Conservation (phyloP, 2,888 invertebrate species). For the Eupithecia centaureata region DNA sequence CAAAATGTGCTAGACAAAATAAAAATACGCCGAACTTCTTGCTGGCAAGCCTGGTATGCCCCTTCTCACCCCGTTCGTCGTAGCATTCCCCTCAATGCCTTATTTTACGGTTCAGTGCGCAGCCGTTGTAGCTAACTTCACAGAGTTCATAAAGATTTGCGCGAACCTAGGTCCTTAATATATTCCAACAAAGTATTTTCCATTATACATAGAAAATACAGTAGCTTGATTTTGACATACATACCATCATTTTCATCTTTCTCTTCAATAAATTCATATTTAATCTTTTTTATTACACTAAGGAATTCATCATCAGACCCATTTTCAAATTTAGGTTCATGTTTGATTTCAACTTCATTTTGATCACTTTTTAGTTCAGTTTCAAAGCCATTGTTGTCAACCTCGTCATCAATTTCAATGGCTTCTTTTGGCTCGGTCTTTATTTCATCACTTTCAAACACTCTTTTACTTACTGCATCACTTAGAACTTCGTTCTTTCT, state of each 20-base stretch:
- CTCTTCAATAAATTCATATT: constrained; percentile 58
- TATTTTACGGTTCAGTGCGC: too few relatives aligned
- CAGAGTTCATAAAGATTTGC: too few relatives aligned
- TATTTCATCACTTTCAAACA: constrained; percentile 10
- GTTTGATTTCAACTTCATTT: constrained; percentile 20
- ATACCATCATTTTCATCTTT: constrained; percentile 57
- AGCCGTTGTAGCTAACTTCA: too few relatives aligned
- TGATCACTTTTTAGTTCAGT: constrained; percentile 16
- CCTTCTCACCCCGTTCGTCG: too few relatives aligned
- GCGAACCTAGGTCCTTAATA: too few relatives aligned
- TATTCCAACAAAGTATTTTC: too few relatives aligned
- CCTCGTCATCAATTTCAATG: constrained; percentile 8
- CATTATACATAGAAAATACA: too few relatives aligned
- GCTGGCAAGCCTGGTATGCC: too few relatives aligned
- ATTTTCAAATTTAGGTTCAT: constrained; percentile 30
- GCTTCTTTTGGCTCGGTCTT: not conserved
- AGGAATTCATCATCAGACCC: constrained; percentile 64
- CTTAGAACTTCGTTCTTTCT: not conserved
- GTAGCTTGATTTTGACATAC: not conserved
- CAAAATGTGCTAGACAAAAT: too few relatives aligned
- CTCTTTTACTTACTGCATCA: constrained; percentile 14
- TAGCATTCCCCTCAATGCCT: too few relatives aligned
- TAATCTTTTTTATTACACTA: constrained; percentile 60
- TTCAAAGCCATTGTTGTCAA: constrained; percentile 24
- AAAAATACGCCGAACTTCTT: too few relatives aligned